Evolutionary conservation across 2,113 vertebrate genomes (phyloP).

Genomic region (Macaca mulatta): DNA sequence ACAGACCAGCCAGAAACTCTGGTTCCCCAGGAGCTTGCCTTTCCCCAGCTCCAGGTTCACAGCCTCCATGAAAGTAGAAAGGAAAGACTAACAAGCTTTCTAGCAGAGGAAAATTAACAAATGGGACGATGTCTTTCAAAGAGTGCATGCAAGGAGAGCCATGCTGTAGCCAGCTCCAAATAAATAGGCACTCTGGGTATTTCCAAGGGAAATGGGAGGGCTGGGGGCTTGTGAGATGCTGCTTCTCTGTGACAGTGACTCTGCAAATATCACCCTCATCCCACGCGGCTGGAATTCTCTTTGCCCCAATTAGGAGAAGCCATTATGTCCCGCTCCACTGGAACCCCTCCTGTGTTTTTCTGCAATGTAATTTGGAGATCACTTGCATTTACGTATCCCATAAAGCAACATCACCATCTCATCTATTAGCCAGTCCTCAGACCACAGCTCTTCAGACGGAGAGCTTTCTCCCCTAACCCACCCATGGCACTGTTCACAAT

Average conservation of each 20-base stretch:
- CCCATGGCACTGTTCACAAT: neutral
- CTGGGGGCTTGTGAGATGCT: neutral
- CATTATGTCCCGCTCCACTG: neutral
- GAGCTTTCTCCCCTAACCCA: neutral
- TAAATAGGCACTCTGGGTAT: accelerated
- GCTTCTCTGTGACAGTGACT: neutral
- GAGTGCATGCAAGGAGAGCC: accelerated
- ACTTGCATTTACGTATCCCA: neutral
- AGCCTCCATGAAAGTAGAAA: neutral
- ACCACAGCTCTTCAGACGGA: slow-evolving; percentile 14
- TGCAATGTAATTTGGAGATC: neutral
- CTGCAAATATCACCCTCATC: neutral
- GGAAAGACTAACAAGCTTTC: neutral
- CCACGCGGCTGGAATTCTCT: neutral
- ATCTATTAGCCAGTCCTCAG: neutral
- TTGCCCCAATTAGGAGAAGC: accelerated
- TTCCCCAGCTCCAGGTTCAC: neutral
- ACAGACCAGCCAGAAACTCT: neutral
- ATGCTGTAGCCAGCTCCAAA: accelerated
- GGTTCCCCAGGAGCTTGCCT: neutral
- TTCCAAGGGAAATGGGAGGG: accelerated
- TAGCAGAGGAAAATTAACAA: neutral
- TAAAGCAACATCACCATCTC: neutral
- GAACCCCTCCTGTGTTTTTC: accelerated
- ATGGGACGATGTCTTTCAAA: neutral